These are phyloP conservation scores for Petaurus breviceps DNA, from an alignment of 2,113 vertebrate species.

Conservation along the genomic window DNA sequence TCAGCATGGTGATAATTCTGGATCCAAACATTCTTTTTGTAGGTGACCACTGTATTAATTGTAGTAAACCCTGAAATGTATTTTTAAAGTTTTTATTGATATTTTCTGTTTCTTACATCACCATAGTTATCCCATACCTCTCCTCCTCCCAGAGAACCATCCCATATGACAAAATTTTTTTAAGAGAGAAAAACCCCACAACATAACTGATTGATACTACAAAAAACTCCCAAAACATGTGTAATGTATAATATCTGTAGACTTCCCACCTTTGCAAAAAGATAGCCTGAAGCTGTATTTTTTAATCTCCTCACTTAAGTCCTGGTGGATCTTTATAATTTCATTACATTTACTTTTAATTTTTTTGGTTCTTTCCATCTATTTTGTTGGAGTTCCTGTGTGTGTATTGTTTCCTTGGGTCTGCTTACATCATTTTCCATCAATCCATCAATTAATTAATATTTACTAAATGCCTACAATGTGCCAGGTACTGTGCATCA, in stretches of 20 bases:
- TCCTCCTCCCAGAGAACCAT: neutral
- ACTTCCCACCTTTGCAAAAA: neutral
- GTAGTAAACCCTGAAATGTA: neutral
- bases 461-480: neutral
- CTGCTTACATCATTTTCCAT: neutral
- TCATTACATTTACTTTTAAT: neutral
- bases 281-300: neutral
- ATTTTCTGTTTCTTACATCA: neutral
- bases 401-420: neutral
- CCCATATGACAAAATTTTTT: neutral
- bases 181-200: neutral
- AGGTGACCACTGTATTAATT: neutral
- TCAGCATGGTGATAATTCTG: neutral
- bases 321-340: neutral
- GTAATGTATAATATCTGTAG: neutral
- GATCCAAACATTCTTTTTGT: neutral
- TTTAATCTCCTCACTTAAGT: neutral
- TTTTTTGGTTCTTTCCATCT: neutral
- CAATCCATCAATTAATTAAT: neutral
- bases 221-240: neutral
- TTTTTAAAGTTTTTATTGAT: neutral
- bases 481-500: neutral
- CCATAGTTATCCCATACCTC: neutral
- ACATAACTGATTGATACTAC: neutral
- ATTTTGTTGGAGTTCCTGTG: neutral